phyloP scores from a whole-genome alignment of 2,797 vertebrate species.

The Rhyacichthys aspro region DNA sequence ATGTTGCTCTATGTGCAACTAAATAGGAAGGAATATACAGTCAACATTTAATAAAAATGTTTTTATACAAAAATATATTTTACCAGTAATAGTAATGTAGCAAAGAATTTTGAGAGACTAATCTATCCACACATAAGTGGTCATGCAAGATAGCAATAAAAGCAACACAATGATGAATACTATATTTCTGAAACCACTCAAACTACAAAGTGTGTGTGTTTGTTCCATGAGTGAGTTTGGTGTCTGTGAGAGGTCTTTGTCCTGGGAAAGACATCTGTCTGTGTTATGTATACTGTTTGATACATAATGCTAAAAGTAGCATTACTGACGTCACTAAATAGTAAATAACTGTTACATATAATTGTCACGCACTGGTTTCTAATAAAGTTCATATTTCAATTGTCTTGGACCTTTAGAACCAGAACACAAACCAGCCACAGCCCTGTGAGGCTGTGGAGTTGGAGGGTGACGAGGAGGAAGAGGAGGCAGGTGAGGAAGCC shows the following conservation, averaged over 20 bases:
- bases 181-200: no score
- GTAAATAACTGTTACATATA: neutral
- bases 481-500: constrained; percentile 81
- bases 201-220: constrained; percentile 5
- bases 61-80: no score
- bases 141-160: no score
- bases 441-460: constrained; percentile 60
- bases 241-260: constrained; percentile 22
- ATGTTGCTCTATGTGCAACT: no score
- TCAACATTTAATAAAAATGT: no score
- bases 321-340: neutral
- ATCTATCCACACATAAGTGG: no score
- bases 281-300: constrained; percentile 6
- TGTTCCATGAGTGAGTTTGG: constrained; percentile 29
- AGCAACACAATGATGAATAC: no score
- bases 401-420: constrained; percentile 45
- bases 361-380: constrained; percentile 10
- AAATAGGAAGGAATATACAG: no score
- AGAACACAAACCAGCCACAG: constrained; percentile 88
- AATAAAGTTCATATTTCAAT: constrained; percentile 13
- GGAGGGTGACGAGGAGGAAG: constrained; percentile 72
- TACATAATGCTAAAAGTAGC: neutral
- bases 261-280: constrained; percentile 32
- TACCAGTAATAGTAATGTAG: no score
- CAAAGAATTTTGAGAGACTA: no score